Base-by-base conservation (phyloP, 2,113 vertebrate species). In the Leptodactylus fuscus region DNA sequence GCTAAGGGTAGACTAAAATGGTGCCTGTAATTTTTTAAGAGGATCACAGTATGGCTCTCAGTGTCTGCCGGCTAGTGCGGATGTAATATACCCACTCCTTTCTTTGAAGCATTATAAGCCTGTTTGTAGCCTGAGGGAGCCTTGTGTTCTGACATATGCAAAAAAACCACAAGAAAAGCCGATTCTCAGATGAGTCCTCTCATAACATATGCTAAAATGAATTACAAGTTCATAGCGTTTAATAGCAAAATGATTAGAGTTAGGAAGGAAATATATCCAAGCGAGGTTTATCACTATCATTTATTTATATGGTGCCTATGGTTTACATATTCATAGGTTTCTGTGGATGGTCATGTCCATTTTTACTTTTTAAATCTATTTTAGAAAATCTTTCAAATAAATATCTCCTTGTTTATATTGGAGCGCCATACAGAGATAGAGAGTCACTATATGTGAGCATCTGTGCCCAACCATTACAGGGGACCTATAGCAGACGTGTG, bases 191-290 rank as follows among this genome's bases (percentile, higher is more conserved):
- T 69, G 80, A 67, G 16, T 34, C 24, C 62, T 80, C 53, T 80
- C 53, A 62, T 65, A 81, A 81, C 62, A 67, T 81, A 82, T 82
- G 81, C 65, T 82, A 71, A 71, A 71, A 70, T 55, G 81, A 70
- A 70, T 82, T 73, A 82, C 48, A 82, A 70, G 44, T 82, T 82
- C 81, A 70, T 70, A 53, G 62, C 11, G n/a, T 32, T 81, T 81
- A 82, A 36, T 82, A 82, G 27, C 41, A 71, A 69, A 71, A 70
- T 70, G 49, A 80, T 80, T 44, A 80, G 77, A 41, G 36, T 38
- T 41, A 80, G 53, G 36, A 62, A 58, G n/a, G 22, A 79, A 79
- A 80, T 60, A 80, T 7, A 62, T 41, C 48, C 53, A 80, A 27
- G 55, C 5, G 53, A 62, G 77, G 77, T 44, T 62, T 44, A 80